These are phyloP conservation scores for Delphinapterus leucas DNA, from an alignment of 2,113 vertebrate species.

Conservation along the genomic window DNA sequence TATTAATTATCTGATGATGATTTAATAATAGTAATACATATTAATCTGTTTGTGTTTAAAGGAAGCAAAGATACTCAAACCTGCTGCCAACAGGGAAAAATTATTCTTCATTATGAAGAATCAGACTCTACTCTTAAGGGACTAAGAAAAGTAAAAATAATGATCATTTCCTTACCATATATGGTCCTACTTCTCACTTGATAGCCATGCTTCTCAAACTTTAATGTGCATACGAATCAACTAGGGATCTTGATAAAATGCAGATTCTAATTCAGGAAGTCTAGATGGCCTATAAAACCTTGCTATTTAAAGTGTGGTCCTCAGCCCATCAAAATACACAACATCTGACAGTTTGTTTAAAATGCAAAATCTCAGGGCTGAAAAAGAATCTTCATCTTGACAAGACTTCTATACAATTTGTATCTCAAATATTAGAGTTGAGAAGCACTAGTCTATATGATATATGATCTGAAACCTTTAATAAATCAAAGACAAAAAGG, in stretches of 20 bases:
- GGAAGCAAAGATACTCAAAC: slow-evolving; percentile 6
- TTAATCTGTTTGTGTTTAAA: slow-evolving; percentile 15
- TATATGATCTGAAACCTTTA: not conserved
- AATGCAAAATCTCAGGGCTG: not conserved
- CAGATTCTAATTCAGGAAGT: not conserved
- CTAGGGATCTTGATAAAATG: not conserved
- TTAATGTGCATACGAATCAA: not conserved
- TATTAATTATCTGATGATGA: slow-evolving; percentile 68
- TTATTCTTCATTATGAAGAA: not conserved
- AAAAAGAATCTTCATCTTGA: not conserved
- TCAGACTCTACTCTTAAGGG: not conserved
- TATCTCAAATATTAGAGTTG: not conserved
- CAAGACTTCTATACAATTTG: not conserved
- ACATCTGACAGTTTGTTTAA: not conserved
- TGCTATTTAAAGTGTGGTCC: not conserved
- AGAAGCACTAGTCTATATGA: not conserved
- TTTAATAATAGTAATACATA: not conserved
- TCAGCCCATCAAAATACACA: not conserved
- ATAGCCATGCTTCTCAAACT: not conserved
- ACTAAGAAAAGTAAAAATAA: not conserved
- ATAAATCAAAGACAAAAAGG: not conserved
- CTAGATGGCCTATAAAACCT: not conserved
- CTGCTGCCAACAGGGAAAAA: not conserved
- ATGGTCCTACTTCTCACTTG: not conserved
- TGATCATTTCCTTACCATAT: not conserved